phyloP scores from a whole-genome alignment of 1,140 invertebrate species.

The Pseudomyrmex pallidus region DNA sequence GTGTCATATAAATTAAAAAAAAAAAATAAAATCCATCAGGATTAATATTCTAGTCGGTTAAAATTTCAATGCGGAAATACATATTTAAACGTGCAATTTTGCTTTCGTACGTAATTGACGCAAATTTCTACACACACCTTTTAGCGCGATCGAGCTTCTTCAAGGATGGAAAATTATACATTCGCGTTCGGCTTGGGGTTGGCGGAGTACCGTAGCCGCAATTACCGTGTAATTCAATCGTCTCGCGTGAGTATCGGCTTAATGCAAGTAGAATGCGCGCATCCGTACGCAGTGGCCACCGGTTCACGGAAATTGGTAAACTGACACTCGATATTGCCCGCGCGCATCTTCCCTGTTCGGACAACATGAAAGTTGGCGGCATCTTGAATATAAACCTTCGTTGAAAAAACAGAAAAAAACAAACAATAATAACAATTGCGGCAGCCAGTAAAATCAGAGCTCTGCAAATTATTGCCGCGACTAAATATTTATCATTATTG shows the following conservation, averaged over 20 bases:
- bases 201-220: slow-evolving; percentile 1
- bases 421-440: background rate
- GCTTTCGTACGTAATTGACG: background rate
- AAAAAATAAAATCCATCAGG: too few species aligned
- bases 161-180: slow-evolving; percentile 40
- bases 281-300: background rate
- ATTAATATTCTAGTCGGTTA: too few species aligned
- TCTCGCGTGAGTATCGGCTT: slow-evolving; percentile 29
- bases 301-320: slow-evolving; percentile 40
- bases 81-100: background rate
- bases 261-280: slow-evolving; percentile 33
- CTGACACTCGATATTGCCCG: slow-evolving; percentile 27
- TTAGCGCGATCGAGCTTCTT: slow-evolving; percentile 1
- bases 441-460: background rate
- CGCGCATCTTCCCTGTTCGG: background rate
- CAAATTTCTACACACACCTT: slow-evolving; percentile 8
- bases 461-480: background rate
- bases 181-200: slow-evolving; percentile 23
- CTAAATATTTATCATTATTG: background rate
- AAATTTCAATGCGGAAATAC: too few species aligned
- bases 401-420: background rate
- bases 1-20: too few species aligned
- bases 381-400: background rate
- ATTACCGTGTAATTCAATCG: slow-evolving; percentile 51
- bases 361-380: background rate